Evolutionary conservation across 1,140 invertebrate genomes (phyloP), one percentile per base, ranked within the genome.

Genomic region (Aphidius gifuensis): DNA sequence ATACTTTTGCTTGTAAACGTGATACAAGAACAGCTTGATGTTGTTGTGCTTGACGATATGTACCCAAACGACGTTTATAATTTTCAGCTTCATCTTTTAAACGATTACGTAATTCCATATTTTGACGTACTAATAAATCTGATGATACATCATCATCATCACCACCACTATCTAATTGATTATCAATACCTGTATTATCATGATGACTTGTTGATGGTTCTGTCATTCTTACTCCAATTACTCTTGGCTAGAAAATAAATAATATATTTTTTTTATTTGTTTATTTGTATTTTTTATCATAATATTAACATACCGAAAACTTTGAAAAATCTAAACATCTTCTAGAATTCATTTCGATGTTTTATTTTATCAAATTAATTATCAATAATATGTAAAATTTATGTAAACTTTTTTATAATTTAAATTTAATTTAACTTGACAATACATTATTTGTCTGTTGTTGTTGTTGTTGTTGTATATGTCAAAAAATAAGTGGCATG

Each of bases 21-120:
- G 92, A 92, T 38, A 96, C 93, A n/a, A 97, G 82, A 49, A 92
- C 90, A 4, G 93, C 92, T 77, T 97, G 94, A 65, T 93, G 90
- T 70, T 94, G 91, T 74, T 97, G 94, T 16, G 93, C 92, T 71
- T 94, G 89, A 61, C 92, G 87, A 77, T 96, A 96, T 1, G 92
- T 91, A 68, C 95, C 92, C 60, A 97, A 79, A 64, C 93, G 86
- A 56, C 91, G 84, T 69, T 90, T 89, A 77, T 96, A 96, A 69
- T 87, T 88, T 5, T 86, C 84, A 9, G 92, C 87, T 76, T 97
- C 94, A 46, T 95, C 93, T 69, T 93, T 92, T 58, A 94, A 80
- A 40, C 91, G 87, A 64, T 88, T 88, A 38, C 88, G 83, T 42
- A 92, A 72, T 68, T 92, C 90, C 65, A 86, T 86, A 70, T 91